These are phyloP conservation scores for Helicolenus hilgendorfi DNA, from an alignment of 2,797 vertebrate species.

Conservation along the genomic window DNA sequence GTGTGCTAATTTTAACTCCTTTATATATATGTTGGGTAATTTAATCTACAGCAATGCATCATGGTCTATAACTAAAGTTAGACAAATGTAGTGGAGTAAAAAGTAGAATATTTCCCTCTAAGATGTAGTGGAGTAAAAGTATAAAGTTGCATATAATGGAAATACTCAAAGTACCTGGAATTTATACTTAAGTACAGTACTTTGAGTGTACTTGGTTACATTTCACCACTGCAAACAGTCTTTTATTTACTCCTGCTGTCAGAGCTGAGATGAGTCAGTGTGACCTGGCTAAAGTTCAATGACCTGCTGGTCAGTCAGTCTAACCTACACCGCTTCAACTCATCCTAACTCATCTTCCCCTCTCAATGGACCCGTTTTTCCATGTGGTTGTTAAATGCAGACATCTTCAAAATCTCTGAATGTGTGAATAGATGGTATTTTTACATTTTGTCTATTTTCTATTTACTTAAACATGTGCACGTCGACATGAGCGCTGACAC, in stretches of 20 bases:
- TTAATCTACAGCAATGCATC: neutral
- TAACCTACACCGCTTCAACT: neutral
- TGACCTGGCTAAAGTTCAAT: constrained; percentile 44
- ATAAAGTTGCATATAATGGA: no score
- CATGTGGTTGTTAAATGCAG: neutral
- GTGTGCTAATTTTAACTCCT: neutral
- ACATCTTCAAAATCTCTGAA: neutral
- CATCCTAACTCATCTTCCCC: neutral
- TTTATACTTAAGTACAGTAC: neutral
- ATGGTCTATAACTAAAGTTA: neutral
- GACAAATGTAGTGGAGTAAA: neutral
- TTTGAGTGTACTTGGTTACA: neutral
- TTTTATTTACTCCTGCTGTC: constrained; percentile 35
- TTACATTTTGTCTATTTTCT: neutral
- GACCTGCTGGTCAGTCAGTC: constrained; percentile 24
- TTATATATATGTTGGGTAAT: neutral
- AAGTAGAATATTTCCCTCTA: neutral
- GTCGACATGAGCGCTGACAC: neutral
- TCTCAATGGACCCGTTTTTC: neutral
- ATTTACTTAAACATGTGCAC: neutral
- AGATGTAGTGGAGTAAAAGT: neutral
- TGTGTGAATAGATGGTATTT: neutral
- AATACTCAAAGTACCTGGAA: neutral
- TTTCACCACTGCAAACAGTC: neutral
- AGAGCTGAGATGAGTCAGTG: constrained; percentile 39